These are phyloP conservation scores for Platycnemis pennipes DNA, from an alignment of 2,888 invertebrate species.

Conservation along the genomic window DNA sequence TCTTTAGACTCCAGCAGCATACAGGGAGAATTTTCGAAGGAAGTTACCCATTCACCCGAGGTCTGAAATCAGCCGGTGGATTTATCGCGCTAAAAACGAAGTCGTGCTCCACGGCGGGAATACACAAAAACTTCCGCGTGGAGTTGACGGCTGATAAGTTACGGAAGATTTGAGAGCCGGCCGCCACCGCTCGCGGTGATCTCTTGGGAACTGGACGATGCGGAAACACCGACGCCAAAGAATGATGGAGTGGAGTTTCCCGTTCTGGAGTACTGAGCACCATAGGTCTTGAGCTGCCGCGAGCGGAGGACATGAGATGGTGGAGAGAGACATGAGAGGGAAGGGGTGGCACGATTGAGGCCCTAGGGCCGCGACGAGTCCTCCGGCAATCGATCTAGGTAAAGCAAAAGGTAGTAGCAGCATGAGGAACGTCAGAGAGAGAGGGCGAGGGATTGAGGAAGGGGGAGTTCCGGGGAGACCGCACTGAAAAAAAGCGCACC, in stretches of 20 bases:
- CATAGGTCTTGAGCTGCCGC: too few species aligned
- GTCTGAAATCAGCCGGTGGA: background rate
- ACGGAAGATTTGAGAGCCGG: background rate
- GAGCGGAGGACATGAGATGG: too few species aligned
- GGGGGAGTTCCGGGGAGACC: background rate
- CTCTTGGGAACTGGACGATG: background rate
- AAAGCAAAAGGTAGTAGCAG: background rate
- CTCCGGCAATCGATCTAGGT: background rate
- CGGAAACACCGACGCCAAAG: background rate
- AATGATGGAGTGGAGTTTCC: background rate
- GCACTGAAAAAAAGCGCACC: background rate
- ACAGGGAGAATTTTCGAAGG: background rate
- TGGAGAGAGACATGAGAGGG: background rate
- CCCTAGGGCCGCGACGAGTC: background rate
- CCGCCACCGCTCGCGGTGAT: too few species aligned
- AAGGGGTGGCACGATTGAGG: background rate
- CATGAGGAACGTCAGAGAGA: background rate
- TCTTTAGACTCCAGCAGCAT: background rate
- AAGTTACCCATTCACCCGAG: background rate
- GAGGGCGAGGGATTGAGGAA: too few species aligned
- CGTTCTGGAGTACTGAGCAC: too few species aligned
- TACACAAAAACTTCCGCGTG: background rate
- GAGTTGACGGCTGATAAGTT: background rate
- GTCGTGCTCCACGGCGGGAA: background rate
- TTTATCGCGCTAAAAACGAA: background rate